Evolutionary conservation across 1,140 invertebrate species (phyloP), one percentile per base, ranked within the genome.

Genomic region (Drosophila ambigua): DNA sequence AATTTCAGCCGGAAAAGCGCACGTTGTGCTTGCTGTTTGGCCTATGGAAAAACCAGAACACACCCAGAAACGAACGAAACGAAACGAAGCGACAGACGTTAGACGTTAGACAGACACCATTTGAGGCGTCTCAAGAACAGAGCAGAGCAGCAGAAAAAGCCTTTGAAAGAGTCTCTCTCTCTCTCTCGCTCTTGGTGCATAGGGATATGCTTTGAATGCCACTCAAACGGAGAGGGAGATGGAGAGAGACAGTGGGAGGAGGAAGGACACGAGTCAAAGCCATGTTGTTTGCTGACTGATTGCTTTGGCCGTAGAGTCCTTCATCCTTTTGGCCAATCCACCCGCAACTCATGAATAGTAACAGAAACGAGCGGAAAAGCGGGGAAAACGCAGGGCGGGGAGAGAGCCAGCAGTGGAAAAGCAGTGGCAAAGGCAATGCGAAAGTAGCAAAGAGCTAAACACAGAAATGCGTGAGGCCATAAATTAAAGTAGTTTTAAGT

Each of bases 401-500:
- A 8, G 24, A 2, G 0, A 20, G 20, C 20, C 20, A 20, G 20
- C 20, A 20, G 20, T 20, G 2, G 13, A 6, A 9, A 6, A 20
- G 20, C 20, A 20, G 20, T 20, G 2, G 13, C 6, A 9, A 6
- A 5, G 11, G 23, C 23, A 35, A 35, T 11, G 9, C 20, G 20
- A 11, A 35, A 35, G 31, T 35, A 35, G 31, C 11, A 35, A 35
- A 35, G 52, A 76, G 69, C 79, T 83, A 79, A 83, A 79, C 78
- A 62, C 83, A 87, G 81, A 81, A 85, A 85, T 85, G 82, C 82
- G 82, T 85, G 83, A 61, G 73, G 73, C 82, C 82, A 87, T 85
- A 85, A 85, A 87, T 85, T 85, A 85, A 85, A 85, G 82, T 85
- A 85, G 82, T 85, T 85, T 85, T 88, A 82, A 85, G 82, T 85